A percentile compares a stretch with the other conserved stretches of the same genome.
Evolutionary conservation across 2,888 invertebrate species (phyloP).

Genomic region (Archips crataeganus): DNA sequence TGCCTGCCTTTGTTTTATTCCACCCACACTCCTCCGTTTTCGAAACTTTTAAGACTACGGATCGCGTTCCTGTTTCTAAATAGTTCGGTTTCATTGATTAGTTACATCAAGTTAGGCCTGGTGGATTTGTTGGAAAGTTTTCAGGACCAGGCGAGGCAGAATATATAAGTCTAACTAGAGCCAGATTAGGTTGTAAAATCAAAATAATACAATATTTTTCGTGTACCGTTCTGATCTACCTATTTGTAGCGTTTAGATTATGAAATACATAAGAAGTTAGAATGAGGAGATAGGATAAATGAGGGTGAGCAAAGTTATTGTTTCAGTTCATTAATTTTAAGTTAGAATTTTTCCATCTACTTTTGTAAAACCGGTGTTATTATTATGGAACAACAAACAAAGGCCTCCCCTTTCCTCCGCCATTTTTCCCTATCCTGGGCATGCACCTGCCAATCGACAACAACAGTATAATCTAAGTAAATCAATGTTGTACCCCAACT

Average conservation of each 20-base stretch:
- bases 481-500: not conserved
- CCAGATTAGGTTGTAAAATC: not conserved
- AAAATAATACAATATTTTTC: no score
- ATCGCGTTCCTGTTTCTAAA: constrained; percentile 77
- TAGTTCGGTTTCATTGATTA: constrained; percentile 72
- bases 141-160: not conserved
- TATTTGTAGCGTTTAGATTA: not conserved
- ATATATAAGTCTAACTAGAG: not conserved
- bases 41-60: constrained; percentile 80
- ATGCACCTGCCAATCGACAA: no score
- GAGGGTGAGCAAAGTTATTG: no score
- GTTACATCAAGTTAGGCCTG: constrained; percentile 43
- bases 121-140: constrained; percentile 28
- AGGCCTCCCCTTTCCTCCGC: no score
- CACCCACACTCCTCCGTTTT: constrained; percentile 80
- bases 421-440: no score
- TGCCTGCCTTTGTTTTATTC: constrained; percentile 83
- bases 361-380: no score
- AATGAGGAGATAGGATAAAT: no score
- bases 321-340: no score
- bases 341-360: no score
- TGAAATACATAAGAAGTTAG: not conserved
- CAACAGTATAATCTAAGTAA: not conserved
- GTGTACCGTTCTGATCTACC: no score
- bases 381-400: no score